Evolutionary conservation across 2,888 invertebrate species (phyloP), one percentile per base, ranked within the genome.

Genomic region (Nemotelus nigrinus): DNA sequence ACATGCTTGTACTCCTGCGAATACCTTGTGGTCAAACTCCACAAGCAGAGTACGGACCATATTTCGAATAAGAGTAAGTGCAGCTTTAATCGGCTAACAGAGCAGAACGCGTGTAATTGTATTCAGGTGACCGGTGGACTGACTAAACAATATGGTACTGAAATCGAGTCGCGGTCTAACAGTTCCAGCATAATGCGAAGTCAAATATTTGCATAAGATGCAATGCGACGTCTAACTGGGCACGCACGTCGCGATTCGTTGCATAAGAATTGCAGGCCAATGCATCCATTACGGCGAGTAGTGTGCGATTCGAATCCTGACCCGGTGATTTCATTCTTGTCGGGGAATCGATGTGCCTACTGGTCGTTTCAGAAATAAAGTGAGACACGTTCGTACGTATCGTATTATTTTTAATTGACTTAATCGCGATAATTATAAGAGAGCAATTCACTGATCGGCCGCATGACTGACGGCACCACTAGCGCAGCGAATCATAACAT

Each of bases 351-450:
- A 58, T 1, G 4, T 58, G 58, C 8, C 4, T 58, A 7, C 25
- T 39, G 25, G 25, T 39, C 41, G 25, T 7, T 58, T 25, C 4
- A 58, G 8, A 25, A 25, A 25, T 25, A 25, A 25, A 25, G 25
- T 25, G 25, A 25, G 25, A 25, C 25, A 25, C 25, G 25, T 25
- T 25, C 25, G 25, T 25, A 25, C 41, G 70, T 55, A 7, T 43
- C 25, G 41, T 55, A 50, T 70, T 70, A 70, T 70, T 70, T 47
- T 70, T 70, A 70, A 70, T 70, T 70, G 70, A 70, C 70, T 70
- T 70, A 70, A 70, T 70, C 70, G 70, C 70, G 55, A 70, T 70
- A 70, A 70, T 70, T 70, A 70, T 70, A 55, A 7, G 70, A 70
- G 55, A 25, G 70, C 43, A 47, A 47, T 50, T 3, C 48, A n/a